Conservation (phyloP, 1,140 invertebrate genomes). For the Drosophila saltans region DNA sequence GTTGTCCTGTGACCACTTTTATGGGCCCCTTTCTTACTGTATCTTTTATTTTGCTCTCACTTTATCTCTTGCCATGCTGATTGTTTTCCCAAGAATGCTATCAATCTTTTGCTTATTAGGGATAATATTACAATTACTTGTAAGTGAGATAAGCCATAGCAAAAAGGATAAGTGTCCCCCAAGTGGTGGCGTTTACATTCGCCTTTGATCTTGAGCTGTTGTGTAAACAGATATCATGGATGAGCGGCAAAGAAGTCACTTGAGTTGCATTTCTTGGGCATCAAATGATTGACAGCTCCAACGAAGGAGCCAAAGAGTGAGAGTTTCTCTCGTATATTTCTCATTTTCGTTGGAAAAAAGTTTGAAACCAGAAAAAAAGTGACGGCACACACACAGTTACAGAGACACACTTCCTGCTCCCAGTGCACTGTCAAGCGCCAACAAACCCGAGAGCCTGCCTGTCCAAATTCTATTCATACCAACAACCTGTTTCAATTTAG, state of each 20-base stretch:
- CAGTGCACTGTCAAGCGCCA: background rate
- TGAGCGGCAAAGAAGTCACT: constrained; percentile 42
- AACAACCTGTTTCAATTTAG: constrained; percentile 78
- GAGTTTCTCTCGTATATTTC: background rate
- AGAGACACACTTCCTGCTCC: constrained; percentile 25
- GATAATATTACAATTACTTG: constrained; percentile 82
- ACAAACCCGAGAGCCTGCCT: background rate
- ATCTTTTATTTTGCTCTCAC: background rate
- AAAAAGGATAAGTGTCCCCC: constrained; percentile 57
- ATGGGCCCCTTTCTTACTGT: constrained; percentile 4
- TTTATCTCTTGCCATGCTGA: constrained; percentile 15
- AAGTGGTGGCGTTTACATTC: constrained; percentile 44
- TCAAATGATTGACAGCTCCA: constrained; percentile 62
- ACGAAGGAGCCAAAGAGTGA: constrained; percentile 1
- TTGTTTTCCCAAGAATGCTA: constrained; percentile 73
- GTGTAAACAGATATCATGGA: constrained; percentile 63
- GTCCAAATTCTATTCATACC: background rate
- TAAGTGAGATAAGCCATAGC: constrained; percentile 70
- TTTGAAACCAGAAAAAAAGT: constrained; percentile 2
- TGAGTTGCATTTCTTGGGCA: constrained; percentile 21
- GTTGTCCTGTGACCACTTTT: background rate
- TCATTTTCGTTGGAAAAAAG: constrained; percentile 23
- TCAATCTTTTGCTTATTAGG: constrained; percentile 81
- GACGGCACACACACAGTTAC: background rate
- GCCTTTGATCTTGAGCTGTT: constrained; percentile 59